phyloP scores from a whole-genome alignment of 2,797 vertebrate genomes.

The Thunnus albacares region DNA sequence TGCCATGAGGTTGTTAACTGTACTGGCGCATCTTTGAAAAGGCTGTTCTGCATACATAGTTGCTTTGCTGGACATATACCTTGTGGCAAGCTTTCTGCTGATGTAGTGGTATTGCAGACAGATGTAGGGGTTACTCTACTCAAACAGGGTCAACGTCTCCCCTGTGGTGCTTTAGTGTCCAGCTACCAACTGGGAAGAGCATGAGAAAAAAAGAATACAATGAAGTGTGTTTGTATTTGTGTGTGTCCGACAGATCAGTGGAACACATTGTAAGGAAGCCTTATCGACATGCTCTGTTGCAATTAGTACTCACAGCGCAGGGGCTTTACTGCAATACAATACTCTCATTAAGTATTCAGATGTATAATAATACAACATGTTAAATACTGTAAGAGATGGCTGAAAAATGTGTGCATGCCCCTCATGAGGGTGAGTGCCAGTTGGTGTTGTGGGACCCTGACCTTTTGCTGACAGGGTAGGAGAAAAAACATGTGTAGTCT shows the following conservation, averaged over 20 bases:
- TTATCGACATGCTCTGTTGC: constrained; percentile 35
- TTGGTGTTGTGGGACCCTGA: constrained; percentile 71
- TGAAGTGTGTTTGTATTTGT: constrained; percentile 5
- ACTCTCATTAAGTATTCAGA: constrained; percentile 19
- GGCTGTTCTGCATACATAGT: constrained; percentile 67
- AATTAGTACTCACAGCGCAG: constrained; percentile 39
- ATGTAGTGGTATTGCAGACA: constrained; percentile 72
- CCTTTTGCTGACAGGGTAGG: constrained; percentile 80
- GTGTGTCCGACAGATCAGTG: constrained; percentile 32
- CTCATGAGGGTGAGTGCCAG: constrained; percentile 32
- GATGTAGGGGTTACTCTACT: constrained; percentile 75
- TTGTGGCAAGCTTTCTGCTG: constrained; percentile 74
- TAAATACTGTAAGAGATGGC: not conserved
- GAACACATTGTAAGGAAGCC: constrained; percentile 14
- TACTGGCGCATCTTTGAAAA: constrained; percentile 60
- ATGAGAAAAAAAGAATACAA: constrained; percentile 26
- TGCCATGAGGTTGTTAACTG: constrained; percentile 39
- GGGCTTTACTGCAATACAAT: constrained; percentile 8
- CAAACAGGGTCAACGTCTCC: constrained; percentile 82
- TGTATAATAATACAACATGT: constrained; percentile 20
- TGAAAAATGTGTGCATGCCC: constrained; percentile 22
- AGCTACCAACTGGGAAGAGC: constrained; percentile 50
- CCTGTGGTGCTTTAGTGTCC: constrained; percentile 75
- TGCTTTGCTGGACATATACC: constrained; percentile 63
- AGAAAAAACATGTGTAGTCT: constrained; percentile 74